Evolutionary conservation across 2,797 vertebrate genomes (phyloP).

Genomic region (Rhinella marina): DNA sequence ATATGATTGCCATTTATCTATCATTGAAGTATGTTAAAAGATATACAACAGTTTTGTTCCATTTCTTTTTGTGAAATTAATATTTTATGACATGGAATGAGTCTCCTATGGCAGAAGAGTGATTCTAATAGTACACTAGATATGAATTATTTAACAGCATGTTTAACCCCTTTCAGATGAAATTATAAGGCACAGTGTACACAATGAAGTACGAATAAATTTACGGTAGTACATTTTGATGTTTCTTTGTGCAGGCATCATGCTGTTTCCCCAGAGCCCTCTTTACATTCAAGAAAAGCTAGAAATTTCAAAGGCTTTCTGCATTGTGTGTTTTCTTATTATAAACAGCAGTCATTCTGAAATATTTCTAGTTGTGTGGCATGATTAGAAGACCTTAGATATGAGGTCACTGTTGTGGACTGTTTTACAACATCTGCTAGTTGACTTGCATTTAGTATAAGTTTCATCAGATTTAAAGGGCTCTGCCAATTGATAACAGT

Average conservation of each 20-base stretch:
- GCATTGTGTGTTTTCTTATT: not conserved
- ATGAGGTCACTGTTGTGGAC: not conserved
- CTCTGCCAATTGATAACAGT: too few species aligned
- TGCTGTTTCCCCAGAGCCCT: slow-evolving; percentile 5
- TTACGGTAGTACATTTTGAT: not conserved
- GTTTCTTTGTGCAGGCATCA: not conserved
- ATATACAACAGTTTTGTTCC: not conserved
- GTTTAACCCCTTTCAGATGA: not conserved
- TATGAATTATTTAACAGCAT: not conserved
- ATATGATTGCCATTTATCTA: not conserved
- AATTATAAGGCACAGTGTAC: not conserved
- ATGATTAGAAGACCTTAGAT: not conserved
- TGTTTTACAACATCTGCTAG: not conserved
- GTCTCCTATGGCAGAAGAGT: not conserved
- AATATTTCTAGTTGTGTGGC: not conserved
- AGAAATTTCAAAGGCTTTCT: not conserved
- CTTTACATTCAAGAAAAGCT: not conserved
- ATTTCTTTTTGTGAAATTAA: not conserved
- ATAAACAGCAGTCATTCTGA: not conserved
- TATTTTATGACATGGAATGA: slow-evolving; percentile 26
- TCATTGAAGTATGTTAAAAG: not conserved
- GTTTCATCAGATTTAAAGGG: not conserved
- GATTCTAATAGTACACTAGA: not conserved
- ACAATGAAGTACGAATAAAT: not conserved
- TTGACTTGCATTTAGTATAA: not conserved